Conservation (phyloP, 2,888 invertebrate species). For the Periphyllus acericola region DNA sequence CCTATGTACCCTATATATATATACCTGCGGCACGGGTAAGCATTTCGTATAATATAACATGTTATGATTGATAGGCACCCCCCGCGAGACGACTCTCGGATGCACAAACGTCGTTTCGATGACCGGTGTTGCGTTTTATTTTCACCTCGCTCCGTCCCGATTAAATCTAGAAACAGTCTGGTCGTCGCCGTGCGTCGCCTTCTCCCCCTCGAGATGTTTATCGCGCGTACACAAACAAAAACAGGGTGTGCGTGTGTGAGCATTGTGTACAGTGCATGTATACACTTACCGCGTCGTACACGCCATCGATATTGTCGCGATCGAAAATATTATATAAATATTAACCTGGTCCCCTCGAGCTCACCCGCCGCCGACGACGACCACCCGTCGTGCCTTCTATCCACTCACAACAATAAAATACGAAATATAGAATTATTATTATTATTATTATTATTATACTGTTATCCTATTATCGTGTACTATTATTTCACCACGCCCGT, state of each 20-base stretch:
- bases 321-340: constrained; percentile 17
- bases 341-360: constrained; percentile 14
- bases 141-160: constrained; percentile 31
- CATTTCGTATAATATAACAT: no score
- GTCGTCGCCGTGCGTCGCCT: background rate
- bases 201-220: constrained; percentile 35
- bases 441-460: background rate
- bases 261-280: background rate
- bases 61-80: background rate
- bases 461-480: background rate
- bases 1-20: no score
- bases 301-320: constrained; percentile 32
- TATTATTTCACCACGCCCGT: background rate
- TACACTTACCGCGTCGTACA: no score
- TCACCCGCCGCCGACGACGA: background rate
- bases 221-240: constrained; percentile 43
- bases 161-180: constrained; percentile 27
- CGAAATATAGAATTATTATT: background rate
- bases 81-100: background rate
- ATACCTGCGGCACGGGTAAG: background rate
- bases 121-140: constrained; percentile 35
- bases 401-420: constrained; percentile 29
- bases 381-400: constrained; percentile 43
- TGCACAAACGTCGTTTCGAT: constrained; percentile 18
- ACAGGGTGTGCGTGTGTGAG: constrained; percentile 18